Evolutionary conservation across 2,797 vertebrate species (phyloP).

Genomic region (Varecia variegata): DNA sequence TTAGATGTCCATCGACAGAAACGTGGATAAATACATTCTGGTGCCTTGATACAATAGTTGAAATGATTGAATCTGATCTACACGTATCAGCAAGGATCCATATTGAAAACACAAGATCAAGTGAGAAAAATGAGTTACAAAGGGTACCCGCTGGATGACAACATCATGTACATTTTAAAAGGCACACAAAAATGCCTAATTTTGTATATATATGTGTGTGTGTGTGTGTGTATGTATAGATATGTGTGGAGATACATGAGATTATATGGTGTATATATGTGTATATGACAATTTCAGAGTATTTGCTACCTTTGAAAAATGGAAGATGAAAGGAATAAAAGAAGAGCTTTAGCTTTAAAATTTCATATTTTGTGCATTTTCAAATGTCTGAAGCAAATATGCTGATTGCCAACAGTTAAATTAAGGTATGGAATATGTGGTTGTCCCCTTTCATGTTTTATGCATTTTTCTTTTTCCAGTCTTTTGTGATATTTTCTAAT

Average conservation of each 20-base stretch:
- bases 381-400: background rate
- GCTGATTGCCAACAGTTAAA: background rate
- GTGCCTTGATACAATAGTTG: background rate
- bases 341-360: background rate
- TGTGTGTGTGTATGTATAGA: background rate
- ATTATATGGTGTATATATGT: background rate
- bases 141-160: background rate
- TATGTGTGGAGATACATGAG: background rate
- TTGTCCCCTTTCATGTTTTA: background rate
- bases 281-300: background rate
- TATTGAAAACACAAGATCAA: background rate
- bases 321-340: background rate
- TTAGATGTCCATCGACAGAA: background rate
- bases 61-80: background rate
- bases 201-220: background rate
- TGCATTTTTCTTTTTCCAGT: background rate
- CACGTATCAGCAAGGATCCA: background rate
- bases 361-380: background rate
- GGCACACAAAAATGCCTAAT: background rate
- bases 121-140: background rate
- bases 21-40: background rate
- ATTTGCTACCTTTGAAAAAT: background rate
- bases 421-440: background rate
- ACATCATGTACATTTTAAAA: background rate
- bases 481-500: background rate